Evolutionary conservation across 2,888 invertebrate genomes (phyloP), one percentile per base, ranked within the genome.

Genomic region (Stenotaenia linearis): DNA sequence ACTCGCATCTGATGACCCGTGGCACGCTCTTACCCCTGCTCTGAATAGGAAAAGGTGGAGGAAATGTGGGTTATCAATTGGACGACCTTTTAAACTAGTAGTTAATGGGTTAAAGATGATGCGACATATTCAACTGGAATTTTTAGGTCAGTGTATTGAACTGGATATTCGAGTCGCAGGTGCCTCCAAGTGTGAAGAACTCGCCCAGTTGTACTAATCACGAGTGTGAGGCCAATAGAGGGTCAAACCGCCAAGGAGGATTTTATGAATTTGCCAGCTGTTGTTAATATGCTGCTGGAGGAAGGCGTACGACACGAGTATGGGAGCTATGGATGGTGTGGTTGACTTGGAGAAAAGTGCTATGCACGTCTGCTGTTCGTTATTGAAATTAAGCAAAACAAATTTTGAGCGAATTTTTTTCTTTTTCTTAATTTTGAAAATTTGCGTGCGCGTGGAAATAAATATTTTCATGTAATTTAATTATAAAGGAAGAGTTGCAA

Each of bases 201-300:
- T 69, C 15, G 28, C 69, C 69, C 69, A 69, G 69, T 69, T 69
- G 69, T 28, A 69, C 69, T 69, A 69, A 69, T 69, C 69, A 69
- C 23, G 69, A 69, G 69, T 69, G 25, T 23, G 69, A 69, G 69
- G 69, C 69, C 69, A 69, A 69, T 69, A 69, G 69, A 69, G 69
- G 69, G 69, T 69, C 69, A 69, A 69, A 69, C 69, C 69, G 69
- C 69, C 69, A 69, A 69, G 69, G 69, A 69, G 69, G 69, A 69
- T 69, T 69, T 69, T 69, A 69, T 69, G 69, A 69, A 69, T 69
- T 69, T 28, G 28, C 69, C 69, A 69, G 69, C 69, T 69, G 69
- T n/a, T 69, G 69, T 69, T 69, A 69, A 69, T 69, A 69, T 69
- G 69, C 69, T 69, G 4, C 25, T 28, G 23, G 25, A n/a, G 25